Evolutionary conservation across 2,888 invertebrate species (phyloP).

Genomic region (Nemotelus nigrinus): DNA sequence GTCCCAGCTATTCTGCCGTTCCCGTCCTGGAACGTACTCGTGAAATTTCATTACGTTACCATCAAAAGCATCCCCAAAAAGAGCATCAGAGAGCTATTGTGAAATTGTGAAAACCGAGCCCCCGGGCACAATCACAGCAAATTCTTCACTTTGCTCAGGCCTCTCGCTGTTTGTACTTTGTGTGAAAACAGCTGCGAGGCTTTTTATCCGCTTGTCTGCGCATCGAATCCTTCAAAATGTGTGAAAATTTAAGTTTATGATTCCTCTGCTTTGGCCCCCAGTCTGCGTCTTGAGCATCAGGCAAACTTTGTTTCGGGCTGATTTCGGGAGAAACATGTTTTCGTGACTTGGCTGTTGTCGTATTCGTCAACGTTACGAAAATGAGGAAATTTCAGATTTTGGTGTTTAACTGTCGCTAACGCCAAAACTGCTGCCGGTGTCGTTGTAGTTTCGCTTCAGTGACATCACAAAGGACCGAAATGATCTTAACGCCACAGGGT

Average conservation of each 20-base stretch:
- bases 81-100: constrained; percentile 47
- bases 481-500: constrained; percentile 62
- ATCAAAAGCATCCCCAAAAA: constrained; percentile 48
- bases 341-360: constrained; percentile 25
- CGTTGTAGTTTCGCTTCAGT: constrained; percentile 51
- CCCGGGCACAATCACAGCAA: constrained; percentile 48
- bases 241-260: constrained; percentile 19
- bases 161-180: constrained; percentile 47
- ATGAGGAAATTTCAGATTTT: constrained; percentile 45
- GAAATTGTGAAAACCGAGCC: constrained; percentile 48
- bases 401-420: constrained; percentile 12
- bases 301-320: constrained; percentile 8
- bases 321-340: constrained; percentile 34
- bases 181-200: constrained; percentile 45
- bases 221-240: constrained; percentile 38
- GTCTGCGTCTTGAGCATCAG: background rate
- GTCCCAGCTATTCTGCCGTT: constrained; percentile 16
- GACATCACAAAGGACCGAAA: constrained; percentile 62
- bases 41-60: constrained; percentile 48
- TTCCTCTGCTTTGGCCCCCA: constrained; percentile 33
- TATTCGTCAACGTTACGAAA: constrained; percentile 25
- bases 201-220: constrained; percentile 38
- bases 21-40: constrained; percentile 1
- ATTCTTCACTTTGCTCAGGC: constrained; percentile 47
- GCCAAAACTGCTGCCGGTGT: constrained; percentile 27